phyloP scores from a whole-genome alignment of 2,113 vertebrate genomes.

The Gymnogyps californianus region DNA sequence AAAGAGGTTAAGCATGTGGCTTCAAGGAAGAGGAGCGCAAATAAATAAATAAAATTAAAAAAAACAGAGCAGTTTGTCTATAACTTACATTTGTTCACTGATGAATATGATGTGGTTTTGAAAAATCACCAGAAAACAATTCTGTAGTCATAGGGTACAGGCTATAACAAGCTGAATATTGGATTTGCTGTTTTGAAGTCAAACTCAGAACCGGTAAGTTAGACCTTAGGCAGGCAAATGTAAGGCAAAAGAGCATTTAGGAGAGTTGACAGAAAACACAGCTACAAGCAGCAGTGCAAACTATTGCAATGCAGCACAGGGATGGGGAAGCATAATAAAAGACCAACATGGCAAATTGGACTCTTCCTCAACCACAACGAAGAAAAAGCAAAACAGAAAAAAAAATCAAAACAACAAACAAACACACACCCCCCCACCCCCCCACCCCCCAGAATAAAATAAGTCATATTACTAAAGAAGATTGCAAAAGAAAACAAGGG shows the following conservation, averaged over 20 bases:
- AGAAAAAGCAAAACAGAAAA: neutral
- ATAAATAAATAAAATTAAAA: neutral
- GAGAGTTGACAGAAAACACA: neutral
- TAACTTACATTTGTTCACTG: neutral
- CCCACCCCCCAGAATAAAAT: neutral
- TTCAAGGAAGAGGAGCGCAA: neutral
- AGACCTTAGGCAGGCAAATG: neutral
- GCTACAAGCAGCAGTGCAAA: neutral
- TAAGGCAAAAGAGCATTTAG: neutral
- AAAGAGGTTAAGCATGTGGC: neutral
- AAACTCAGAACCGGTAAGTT: neutral
- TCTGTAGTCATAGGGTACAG: neutral
- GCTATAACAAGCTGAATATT: neutral
- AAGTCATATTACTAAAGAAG: neutral
- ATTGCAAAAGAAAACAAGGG: neutral
- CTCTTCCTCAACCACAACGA: neutral
- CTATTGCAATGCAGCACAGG: neutral
- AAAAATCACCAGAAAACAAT: neutral
- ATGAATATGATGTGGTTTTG: neutral
- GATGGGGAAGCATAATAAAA: neutral
- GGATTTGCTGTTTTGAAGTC: neutral
- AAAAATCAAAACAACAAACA: neutral
- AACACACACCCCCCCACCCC: rapidly evolving
- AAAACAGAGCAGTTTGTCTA: neutral
- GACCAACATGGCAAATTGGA: rapidly evolving